Evolutionary conservation across 2,797 vertebrate species (phyloP).

Genomic region (Erethizon dorsatum): DNA sequence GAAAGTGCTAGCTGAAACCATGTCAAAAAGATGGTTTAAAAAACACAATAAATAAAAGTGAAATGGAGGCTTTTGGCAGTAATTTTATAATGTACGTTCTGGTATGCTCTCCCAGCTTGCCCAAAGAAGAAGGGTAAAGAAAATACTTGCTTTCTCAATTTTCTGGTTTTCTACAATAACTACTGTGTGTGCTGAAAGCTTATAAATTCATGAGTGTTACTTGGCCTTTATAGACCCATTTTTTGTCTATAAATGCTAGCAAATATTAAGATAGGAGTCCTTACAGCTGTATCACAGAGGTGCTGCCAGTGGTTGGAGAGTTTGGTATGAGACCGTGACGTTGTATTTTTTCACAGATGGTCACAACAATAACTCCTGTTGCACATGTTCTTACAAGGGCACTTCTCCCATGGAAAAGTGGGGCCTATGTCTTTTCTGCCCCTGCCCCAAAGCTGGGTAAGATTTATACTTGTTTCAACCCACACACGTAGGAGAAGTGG

Average conservation of each 20-base stretch:
- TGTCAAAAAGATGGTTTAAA: constrained; percentile 38
- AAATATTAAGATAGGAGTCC: not conserved
- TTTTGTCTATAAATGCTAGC: not conserved
- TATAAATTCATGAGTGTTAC: not conserved
- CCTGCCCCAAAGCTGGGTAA: not conserved
- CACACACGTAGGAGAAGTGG: not conserved
- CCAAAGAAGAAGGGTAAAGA: not conserved
- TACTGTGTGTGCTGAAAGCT: not conserved
- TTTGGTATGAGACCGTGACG: not conserved
- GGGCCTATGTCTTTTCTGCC: not conserved
- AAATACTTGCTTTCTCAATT: not conserved
- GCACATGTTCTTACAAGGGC: not conserved
- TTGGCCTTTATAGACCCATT: not conserved
- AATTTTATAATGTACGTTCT: constrained; percentile 24
- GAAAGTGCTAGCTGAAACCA: constrained; percentile 31
- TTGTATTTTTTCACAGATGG: not conserved
- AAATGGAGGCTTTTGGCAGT: not conserved
- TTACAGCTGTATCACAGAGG: not conserved
- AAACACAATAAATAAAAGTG: not conserved
- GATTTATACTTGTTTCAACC: not conserved
- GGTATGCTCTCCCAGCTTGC: not conserved
- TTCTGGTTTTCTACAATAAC: constrained; percentile 27
- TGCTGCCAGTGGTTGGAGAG: not conserved
- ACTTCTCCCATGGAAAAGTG: not conserved
- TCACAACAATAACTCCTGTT: not conserved